A percentile compares a stretch with the other conserved stretches of the same genome.
phyloP scores from a whole-genome alignment of 2,797 vertebrate genomes.

The Parambassis ranga region DNA sequence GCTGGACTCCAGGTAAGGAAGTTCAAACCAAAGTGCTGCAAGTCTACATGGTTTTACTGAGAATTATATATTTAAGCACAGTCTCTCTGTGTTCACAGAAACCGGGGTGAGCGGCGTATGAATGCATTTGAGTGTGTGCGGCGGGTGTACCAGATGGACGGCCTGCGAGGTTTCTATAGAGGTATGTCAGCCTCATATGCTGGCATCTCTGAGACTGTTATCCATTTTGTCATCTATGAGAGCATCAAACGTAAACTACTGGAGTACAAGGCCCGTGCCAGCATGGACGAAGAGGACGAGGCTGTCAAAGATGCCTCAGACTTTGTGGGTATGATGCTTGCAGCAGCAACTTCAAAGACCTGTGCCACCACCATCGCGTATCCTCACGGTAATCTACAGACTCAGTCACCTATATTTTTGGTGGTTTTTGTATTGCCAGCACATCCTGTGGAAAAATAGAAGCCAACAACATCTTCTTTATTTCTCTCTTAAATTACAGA shows the following conservation, averaged over 20 bases:
- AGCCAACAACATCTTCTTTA: not conserved
- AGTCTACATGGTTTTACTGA: not conserved
- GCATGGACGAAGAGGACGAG: slow-evolving; percentile 89
- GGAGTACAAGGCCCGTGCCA: slow-evolving; percentile 84
- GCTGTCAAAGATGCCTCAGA: slow-evolving; percentile 90
- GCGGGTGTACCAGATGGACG: slow-evolving; percentile 92
- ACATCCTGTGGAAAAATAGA: too few species aligned
- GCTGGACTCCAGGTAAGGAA: slow-evolving; percentile 91
- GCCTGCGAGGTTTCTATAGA: slow-evolving; percentile 93
- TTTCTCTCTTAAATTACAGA: slow-evolving; percentile 76
- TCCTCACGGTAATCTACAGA: slow-evolving; percentile 66
- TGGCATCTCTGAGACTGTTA: slow-evolving; percentile 98
- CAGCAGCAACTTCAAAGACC: slow-evolving; percentile 97
- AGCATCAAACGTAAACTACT: slow-evolving; percentile 93
- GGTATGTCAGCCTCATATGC: slow-evolving; percentile 99
- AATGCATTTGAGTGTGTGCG: slow-evolving; percentile 91
- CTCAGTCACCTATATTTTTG: not conserved
- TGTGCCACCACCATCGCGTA: slow-evolving; percentile 96
- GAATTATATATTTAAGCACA: not conserved
- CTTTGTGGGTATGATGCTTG: slow-evolving; percentile 98
- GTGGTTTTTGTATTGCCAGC: too few species aligned
- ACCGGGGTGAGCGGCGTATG: slow-evolving; percentile 92
- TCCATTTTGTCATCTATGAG: slow-evolving; percentile 99
- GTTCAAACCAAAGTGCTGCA: slow-evolving; percentile 59
- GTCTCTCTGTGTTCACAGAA: slow-evolving; percentile 68